Evolutionary conservation across 2,797 vertebrate genomes (phyloP), one percentile per base, ranked within the genome.

Genomic region (Alfaro cultratus): DNA sequence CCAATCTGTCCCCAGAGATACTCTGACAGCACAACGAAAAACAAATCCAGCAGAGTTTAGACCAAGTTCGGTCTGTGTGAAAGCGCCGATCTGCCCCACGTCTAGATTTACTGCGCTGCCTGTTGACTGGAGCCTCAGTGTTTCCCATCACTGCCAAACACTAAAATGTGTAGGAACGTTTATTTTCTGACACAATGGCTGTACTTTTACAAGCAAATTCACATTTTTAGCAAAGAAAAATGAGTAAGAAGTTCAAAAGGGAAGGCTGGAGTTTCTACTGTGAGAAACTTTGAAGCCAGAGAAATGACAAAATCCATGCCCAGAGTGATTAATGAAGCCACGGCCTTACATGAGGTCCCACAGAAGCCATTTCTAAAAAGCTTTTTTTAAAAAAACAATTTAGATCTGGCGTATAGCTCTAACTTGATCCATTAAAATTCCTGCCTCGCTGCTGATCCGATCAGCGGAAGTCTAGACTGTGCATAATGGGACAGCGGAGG

Each of bases 381-480:
- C 80, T 83, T 74, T 72, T 51, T 23, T 47, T 1, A 73, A 89
- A 78, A 76, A 87, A 77, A 88, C 82, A 76, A 86, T 92, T 92
- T 88, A 76, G 76, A 87, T 87, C 80, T 57, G 85, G 73, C 6
- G 16, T 73, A 79, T 74, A 64, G 81, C 73, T 75, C 77, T 74
- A 80, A 90, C 87, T 83, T 67, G 80, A 92, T 87, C 83, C 90
- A 93, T 91, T 93, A 87, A 91, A 87, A 94, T 92, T 89, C 91
- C 86, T 85, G 89, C 86, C 80, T 80, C 73, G 76, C 81, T 80
- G 64, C 76, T 88, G 93, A 94, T 94, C 57, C 77, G 89, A 93
- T 94, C 89, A 87, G 84, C 80, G 16, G 80, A 77, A 86, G 91
- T 91, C 90, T 86, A 88, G 93, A 93, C 92, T 76, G 88, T 75